phyloP scores from a whole-genome alignment of 1,140 invertebrate genomes.

The Brachionus calyciflorus region DNA sequence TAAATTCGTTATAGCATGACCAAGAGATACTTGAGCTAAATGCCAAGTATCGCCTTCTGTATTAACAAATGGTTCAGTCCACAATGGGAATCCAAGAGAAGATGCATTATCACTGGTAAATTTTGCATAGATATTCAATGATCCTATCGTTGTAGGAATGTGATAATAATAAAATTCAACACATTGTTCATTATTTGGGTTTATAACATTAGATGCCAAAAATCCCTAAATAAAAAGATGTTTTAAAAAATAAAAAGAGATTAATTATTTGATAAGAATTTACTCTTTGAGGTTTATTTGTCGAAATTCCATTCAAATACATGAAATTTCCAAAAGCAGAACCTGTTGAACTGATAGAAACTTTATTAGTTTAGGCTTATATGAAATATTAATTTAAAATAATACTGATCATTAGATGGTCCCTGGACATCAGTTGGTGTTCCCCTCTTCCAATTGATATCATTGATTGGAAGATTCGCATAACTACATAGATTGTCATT shows the following conservation, averaged over 20 bases:
- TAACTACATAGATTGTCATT: constrained; percentile 13
- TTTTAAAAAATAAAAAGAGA: background rate
- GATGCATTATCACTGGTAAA: background rate
- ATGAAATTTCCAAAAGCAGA: constrained; percentile 23
- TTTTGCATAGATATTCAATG: constrained; percentile 25
- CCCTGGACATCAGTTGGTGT: background rate
- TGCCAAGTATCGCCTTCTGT: constrained; percentile 11
- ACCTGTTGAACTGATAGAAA: background rate
- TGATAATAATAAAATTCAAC: constrained; percentile 45
- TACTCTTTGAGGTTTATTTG: constrained; percentile 11
- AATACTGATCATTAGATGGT: constrained; percentile 20
- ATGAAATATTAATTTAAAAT: background rate
- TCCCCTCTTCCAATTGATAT: constrained; percentile 21
- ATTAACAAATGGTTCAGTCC: constrained; percentile 22
- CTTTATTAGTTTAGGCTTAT: background rate
- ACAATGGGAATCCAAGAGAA: constrained; percentile 5
- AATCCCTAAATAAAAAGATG: background rate
- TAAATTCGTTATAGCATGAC: background rate
- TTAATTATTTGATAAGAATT: background rate
- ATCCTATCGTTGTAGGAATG: background rate
- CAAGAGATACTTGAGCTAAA: constrained; percentile 18
- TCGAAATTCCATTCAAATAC: constrained; percentile 13
- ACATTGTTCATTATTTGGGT: constrained; percentile 43
- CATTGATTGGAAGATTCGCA: background rate
- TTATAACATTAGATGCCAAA: background rate